Evolutionary conservation across 2,888 invertebrate species (phyloP).

Genomic region (Alviniconcha strummeri): DNA sequence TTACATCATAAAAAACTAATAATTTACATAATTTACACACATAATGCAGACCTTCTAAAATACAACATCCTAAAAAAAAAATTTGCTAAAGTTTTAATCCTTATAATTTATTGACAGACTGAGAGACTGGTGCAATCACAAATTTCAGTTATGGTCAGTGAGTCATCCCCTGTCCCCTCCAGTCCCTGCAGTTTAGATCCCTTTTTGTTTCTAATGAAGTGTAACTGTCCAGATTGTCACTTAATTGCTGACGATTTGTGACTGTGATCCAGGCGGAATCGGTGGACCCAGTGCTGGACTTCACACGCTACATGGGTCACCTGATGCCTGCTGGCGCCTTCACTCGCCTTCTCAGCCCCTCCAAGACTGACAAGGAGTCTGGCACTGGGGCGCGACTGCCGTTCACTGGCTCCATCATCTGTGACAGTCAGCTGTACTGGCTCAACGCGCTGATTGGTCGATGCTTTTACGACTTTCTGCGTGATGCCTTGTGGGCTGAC

Average conservation of each 20-base stretch:
- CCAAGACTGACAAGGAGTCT: slow-evolving; percentile 28
- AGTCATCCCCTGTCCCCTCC: too few species aligned
- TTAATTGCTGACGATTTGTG: background rate
- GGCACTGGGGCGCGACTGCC: slow-evolving; percentile 14
- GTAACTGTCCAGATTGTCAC: too few species aligned
- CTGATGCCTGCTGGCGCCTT: slow-evolving; percentile 59
- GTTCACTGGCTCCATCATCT: slow-evolving; percentile 51
- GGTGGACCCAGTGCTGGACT: slow-evolving; percentile 48
- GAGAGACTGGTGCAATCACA: too few species aligned
- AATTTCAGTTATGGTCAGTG: too few species aligned
- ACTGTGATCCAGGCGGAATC: slow-evolving; percentile 6
- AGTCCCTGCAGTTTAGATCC: too few species aligned
- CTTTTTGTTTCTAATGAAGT: too few species aligned
- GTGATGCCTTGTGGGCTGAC: slow-evolving; percentile 82
- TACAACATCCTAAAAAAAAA: too few species aligned
- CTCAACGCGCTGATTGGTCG: slow-evolving; percentile 86
- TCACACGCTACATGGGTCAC: slow-evolving; percentile 67
- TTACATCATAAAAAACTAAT: too few species aligned
- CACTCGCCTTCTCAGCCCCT: slow-evolving; percentile 45
- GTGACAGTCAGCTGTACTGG: slow-evolving; percentile 68
- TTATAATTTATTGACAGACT: too few species aligned
- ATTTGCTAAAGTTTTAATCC: too few species aligned
- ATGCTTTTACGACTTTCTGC: slow-evolving; percentile 87
- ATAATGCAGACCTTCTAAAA: background rate
- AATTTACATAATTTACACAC: background rate